Conservation (phyloP, 2,113 vertebrate species). For the Chauna torquata region DNA sequence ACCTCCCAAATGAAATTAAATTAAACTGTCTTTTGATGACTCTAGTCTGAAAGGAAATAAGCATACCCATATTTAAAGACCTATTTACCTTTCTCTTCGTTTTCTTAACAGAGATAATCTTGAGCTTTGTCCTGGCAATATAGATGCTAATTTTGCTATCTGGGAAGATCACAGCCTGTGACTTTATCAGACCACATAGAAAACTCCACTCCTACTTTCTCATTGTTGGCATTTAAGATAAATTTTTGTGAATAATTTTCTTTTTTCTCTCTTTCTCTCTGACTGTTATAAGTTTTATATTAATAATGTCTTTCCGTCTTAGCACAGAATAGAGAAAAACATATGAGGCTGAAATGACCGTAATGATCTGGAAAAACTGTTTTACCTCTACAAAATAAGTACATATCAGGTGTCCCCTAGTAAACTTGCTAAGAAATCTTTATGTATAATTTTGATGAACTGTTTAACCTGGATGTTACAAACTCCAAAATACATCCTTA, state of each 20-base stretch:
- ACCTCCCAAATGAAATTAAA: constrained; percentile 29
- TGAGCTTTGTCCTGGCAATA: constrained; percentile 20
- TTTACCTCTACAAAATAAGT: background rate
- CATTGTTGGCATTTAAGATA: background rate
- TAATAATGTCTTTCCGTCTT: background rate
- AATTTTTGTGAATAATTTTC: background rate
- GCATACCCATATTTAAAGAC: background rate
- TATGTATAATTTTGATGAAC: background rate
- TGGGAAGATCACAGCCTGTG: background rate
- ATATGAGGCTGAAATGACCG: background rate
- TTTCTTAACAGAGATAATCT: constrained; percentile 11
- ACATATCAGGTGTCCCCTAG: background rate
- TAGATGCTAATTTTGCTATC: constrained; percentile 38
- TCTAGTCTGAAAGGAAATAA: constrained; percentile 24
- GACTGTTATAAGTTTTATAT: background rate
- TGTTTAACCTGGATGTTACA: background rate
- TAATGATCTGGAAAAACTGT: background rate
- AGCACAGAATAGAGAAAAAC: background rate
- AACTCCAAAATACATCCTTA: background rate
- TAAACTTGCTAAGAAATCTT: background rate
- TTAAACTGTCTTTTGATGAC: constrained; percentile 37
- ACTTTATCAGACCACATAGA: background rate
- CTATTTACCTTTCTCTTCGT: constrained; percentile 30
- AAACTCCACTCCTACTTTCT: background rate
- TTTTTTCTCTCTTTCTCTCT: background rate